Evolutionary conservation across 2,797 vertebrate species (phyloP).

Genomic region (Thamnophis elegans): DNA sequence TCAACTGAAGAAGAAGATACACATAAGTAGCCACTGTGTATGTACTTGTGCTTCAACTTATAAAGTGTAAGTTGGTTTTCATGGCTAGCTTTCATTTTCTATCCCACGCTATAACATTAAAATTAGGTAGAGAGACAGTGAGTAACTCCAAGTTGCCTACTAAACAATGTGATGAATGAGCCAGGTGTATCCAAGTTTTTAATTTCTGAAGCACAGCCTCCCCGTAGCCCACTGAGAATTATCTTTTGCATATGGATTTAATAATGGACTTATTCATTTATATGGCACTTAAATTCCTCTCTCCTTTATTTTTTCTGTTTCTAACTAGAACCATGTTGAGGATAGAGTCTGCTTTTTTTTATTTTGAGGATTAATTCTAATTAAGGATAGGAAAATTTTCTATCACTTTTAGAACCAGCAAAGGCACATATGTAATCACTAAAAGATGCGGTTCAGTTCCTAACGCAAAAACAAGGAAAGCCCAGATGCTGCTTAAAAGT

Average conservation of each 20-base stretch:
- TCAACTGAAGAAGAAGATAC: not conserved
- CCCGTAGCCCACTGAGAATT: not conserved
- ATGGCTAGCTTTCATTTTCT: not conserved
- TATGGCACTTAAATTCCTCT: not conserved
- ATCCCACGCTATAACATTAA: not conserved
- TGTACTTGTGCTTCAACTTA: not conserved
- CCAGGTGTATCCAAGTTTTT: not conserved
- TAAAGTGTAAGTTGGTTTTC: not conserved
- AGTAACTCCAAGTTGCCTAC: not conserved
- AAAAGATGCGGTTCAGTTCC: not conserved
- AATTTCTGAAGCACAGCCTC: not conserved
- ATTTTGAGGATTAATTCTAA: not conserved
- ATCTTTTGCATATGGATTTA: not conserved
- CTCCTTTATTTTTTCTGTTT: not conserved
- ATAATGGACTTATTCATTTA: not conserved
- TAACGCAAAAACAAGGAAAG: not conserved
- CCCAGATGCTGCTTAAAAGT: not conserved
- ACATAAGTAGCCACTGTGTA: not conserved
- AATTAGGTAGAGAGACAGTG: not conserved
- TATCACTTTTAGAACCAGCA: not conserved
- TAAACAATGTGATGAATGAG: not conserved
- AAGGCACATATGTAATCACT: not conserved
- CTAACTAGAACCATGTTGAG: not conserved
- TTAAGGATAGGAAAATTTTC: not conserved
- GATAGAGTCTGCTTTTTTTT: not conserved